Conservation (phyloP, 1,140 invertebrate species). For the Chrysomallon squamiferum region DNA sequence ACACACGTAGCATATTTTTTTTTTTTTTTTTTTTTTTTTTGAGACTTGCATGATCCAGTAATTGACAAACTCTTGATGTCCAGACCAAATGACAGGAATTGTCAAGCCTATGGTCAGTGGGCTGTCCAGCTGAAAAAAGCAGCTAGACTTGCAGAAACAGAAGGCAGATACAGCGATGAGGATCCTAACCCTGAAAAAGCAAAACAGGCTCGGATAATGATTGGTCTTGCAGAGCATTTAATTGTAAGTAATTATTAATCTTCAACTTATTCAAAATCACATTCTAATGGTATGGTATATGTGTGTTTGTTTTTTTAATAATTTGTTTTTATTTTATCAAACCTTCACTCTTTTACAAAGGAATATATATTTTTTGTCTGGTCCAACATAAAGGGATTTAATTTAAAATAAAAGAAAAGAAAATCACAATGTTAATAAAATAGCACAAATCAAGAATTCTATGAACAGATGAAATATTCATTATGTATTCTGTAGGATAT, state of each 20-base stretch:
- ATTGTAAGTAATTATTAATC: not conserved
- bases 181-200: not conserved
- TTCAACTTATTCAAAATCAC: not conserved
- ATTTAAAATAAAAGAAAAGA: too few relatives aligned
- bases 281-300: not conserved
- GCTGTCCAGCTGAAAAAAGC: not conserved
- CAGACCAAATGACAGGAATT: not conserved
- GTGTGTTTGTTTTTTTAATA: too few relatives aligned
- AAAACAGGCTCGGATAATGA: not conserved
- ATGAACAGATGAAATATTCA: too few relatives aligned
- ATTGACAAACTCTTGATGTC: not conserved
- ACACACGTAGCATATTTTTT: too few relatives aligned
- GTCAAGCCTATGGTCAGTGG: slow-evolving; percentile 8
- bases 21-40: not conserved
- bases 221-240: not conserved
- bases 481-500: too few relatives aligned
- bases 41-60: not conserved
- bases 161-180: not conserved
- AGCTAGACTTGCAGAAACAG: not conserved
- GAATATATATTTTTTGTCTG: too few relatives aligned
- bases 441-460: too few relatives aligned
- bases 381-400: too few relatives aligned
- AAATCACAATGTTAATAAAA: too few relatives aligned
- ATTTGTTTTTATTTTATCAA: too few relatives aligned
- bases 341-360: too few relatives aligned